phyloP scores from a whole-genome alignment of 2,113 vertebrate genomes.

The Dromiciops gliroides region DNA sequence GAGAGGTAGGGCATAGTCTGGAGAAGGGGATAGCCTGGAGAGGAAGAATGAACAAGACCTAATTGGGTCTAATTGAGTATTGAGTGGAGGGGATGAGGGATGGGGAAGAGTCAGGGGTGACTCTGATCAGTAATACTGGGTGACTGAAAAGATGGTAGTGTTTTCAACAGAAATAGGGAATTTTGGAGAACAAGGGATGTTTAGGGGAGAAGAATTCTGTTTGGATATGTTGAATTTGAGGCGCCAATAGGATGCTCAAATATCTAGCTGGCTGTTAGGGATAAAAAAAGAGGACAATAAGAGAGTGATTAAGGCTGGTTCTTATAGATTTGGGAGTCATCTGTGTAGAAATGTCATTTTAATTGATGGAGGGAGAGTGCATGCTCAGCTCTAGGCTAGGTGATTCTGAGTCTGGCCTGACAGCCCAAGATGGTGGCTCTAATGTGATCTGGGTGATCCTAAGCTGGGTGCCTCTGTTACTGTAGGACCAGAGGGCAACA shows the following conservation, averaged over 20 bases:
- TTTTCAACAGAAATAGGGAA: neutral
- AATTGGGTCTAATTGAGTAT: neutral
- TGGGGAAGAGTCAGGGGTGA: neutral
- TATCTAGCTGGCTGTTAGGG: neutral
- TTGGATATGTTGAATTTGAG: neutral
- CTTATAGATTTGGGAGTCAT: neutral
- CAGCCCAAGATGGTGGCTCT: neutral
- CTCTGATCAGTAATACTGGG: neutral
- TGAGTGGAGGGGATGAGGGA: neutral
- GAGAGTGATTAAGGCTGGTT: neutral
- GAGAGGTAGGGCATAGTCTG: too few species aligned
- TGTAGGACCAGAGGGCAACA: neutral
- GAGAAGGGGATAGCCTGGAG: neutral
- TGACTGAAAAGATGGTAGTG: neutral
- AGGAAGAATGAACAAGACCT: neutral
- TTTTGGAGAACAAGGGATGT: neutral
- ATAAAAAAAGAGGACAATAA: neutral
- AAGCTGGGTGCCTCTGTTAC: neutral
- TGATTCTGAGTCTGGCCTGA: neutral
- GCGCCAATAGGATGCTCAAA: neutral
- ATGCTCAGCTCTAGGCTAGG: neutral
- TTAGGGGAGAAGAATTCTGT: neutral
- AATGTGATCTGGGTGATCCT: neutral
- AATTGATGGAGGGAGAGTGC: neutral
- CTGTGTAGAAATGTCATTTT: neutral